Percentiles rank a stretch among this genome's conserved stretches.
These are phyloP conservation scores for Teleopsis dalmanni DNA, from an alignment of 1,140 invertebrate genomes.

Conservation along the genomic window DNA sequence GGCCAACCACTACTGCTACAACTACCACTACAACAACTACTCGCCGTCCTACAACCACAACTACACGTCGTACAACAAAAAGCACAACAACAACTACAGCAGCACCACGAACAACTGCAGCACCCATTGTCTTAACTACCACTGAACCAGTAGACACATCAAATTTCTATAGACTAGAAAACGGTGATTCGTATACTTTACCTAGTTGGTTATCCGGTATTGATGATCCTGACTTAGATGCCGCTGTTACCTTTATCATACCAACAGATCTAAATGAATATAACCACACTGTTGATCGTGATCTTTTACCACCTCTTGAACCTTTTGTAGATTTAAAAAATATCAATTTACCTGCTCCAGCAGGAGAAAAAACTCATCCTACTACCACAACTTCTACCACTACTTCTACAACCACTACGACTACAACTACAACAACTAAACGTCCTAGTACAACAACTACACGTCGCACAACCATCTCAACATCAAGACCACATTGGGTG, in stretches of 20 bases:
- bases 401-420: conserved; percentile 2
- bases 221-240: conserved; percentile 38
- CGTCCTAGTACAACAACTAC: conserved; percentile 17
- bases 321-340: conserved; percentile 32
- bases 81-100: conserved; percentile 2
- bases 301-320: conserved; percentile 33
- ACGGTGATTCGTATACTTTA: conserved; percentile 31
- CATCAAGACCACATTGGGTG: conserved; percentile 7
- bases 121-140: conserved; percentile 19
- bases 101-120: conserved; percentile 2
- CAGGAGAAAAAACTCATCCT: neutral
- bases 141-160: conserved; percentile 19
- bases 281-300: conserved; percentile 27
- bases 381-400: neutral
- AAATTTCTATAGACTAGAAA: conserved; percentile 19
- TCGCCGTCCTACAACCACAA: conserved; percentile 12
- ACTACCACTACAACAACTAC: conserved; percentile 15
- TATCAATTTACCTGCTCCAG: conserved; percentile 29
- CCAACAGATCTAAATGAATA: conserved; percentile 36
- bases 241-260: conserved; percentile 34
- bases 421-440: conserved; percentile 9
- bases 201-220: conserved; percentile 35
- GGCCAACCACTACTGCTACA: conserved; percentile 13
- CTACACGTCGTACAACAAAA: conserved; percentile 11
- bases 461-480: conserved; percentile 16